Evolutionary conservation across 2,113 vertebrate genomes (phyloP), one percentile per base, ranked within the genome.

Genomic region (Galemys pyrenaicus): DNA sequence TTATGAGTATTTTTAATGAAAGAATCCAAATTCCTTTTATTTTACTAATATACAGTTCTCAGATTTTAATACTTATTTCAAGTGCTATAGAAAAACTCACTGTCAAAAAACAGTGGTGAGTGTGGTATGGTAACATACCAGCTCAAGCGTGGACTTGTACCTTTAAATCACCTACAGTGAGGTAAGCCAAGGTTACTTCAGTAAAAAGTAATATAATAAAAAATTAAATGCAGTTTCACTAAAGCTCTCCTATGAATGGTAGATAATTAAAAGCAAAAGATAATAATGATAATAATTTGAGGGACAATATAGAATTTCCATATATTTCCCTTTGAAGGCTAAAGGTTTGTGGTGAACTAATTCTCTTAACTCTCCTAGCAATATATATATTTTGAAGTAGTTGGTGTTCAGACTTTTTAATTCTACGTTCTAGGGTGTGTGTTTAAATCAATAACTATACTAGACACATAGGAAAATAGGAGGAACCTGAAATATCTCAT

Each of bases 321-420:
- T 64, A 54, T 87, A 62, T 87, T 96, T 96, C 39, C 46, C 22
- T 44, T 79, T 78, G 17, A 89, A 83, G 37, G 1, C 30, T 71
- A 7, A 39, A 60, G 26, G 9, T 65, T 87, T 51, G 67, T 67
- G 5, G 28, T 68, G 78, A 28, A 86, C 15, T 83, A n/a, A 68
- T 75, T 74, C 22, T 65, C 77, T 87, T 77, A 60, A 87, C 22
- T 75, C 65, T 16, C 22, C n/a, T 87, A 70, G 28, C 19, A 39
- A 58, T 56, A 58, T 28, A n/a, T 56, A 44, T 75, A 62, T 74
- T 56, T 79, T 39, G 56, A 89, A 84, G 70, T 62, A 51, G 37
- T 60, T 87, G 20, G 28, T 39, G 17, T 64, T 95, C 46, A 56
- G 9, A 74, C 20, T 49, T 74, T 92, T 12, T 41, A 75, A 30